Evolutionary conservation across 2,888 invertebrate species (phyloP), one percentile per base, ranked within the genome.

Genomic region (Apamea epomidion): DNA sequence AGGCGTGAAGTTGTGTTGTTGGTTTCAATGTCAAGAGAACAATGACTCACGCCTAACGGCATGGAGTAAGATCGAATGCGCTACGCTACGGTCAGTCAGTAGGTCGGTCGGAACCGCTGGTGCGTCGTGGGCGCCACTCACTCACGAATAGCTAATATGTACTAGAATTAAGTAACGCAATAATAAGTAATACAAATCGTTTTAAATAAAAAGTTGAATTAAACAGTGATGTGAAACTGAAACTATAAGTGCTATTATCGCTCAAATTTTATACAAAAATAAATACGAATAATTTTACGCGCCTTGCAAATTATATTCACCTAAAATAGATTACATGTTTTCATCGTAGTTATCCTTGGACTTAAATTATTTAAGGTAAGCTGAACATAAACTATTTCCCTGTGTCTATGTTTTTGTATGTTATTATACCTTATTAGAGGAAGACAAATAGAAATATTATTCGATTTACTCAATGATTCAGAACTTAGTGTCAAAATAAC

Each of bases 181-280:
- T 82, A 88, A 88, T 89, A 90, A 82, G 84, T 82, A 88, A 88
- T 89, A 90, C 77, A 86, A 81, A 90, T 90, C 90, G 85, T 91
- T 85, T 82, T 45, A 87, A 84, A 83, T 89, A 85, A 86, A 92
- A 91, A 92, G 87, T 83, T 88, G 85, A 81, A 88, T 89, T 83
- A 82, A 92, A 90, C 85, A 94, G 95, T 95, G 94, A 94, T 94
- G 95, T 95, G 94, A 91, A 90, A 91, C 89, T 83, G 74, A 79
- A 84, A 76, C 83, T 84, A 82, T 84, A 86, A 85, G 83, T 88
- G 91, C 87, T 88, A 81, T 74, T 87, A 71, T 84, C 76, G 84
- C 82, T 83, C 82, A 85, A 87, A 77, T 77, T 83, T 82, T 80
- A 76, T 75, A 76, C 54, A 54, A 74, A 85, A 84, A 74, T 78